Conservation (phyloP, 2,113 vertebrate genomes). For the Mastomys coucha region DNA sequence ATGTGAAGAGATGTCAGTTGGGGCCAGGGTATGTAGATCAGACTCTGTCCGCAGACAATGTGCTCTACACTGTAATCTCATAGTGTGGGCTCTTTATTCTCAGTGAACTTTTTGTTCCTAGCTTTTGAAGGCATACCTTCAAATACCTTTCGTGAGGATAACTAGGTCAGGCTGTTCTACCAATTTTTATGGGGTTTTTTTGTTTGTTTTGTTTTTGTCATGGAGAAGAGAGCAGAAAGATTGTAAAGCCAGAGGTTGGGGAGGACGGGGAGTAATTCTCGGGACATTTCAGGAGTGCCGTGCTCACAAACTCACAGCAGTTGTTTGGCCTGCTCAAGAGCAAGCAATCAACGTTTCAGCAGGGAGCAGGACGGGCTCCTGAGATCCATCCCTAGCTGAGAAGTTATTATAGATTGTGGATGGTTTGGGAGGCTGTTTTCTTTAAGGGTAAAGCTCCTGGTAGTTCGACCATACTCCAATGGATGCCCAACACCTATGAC, state of each 20-base stretch:
- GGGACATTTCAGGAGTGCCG: neutral
- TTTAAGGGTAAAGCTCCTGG: neutral
- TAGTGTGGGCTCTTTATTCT: neutral
- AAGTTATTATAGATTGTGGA: neutral
- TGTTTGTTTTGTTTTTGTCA: neutral
- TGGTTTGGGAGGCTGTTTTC: neutral
- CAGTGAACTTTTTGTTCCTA: neutral
- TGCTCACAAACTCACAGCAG: neutral
- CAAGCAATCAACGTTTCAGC: neutral
- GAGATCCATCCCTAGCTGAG: neutral
- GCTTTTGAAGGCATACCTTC: constrained; percentile 7
- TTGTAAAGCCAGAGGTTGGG: neutral
- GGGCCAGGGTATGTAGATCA: neutral
- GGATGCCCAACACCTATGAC: neutral
- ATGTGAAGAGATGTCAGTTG: neutral
- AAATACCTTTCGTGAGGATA: neutral
- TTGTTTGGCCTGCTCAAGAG: neutral
- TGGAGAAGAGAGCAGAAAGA: neutral
- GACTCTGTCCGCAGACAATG: neutral
- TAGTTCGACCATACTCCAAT: neutral
- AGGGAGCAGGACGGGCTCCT: neutral
- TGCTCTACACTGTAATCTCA: neutral
- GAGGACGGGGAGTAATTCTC: neutral
- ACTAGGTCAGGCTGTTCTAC: neutral
- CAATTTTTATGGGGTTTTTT: neutral